Base-by-base conservation (phyloP, 2,797 vertebrate genomes). In the Crax fasciolata region DNA sequence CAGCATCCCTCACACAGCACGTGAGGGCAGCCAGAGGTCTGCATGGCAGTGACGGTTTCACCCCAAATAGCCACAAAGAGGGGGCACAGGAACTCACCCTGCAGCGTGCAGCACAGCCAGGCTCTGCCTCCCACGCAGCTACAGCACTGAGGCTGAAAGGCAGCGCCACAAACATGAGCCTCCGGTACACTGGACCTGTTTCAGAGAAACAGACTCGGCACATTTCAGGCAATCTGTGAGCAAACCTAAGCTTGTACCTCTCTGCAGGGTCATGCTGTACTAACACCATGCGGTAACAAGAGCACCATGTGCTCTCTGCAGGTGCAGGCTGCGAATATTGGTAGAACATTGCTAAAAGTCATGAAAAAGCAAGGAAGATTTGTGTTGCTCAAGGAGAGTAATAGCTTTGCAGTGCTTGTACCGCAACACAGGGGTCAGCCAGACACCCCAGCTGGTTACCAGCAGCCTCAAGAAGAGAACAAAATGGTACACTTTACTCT, bases 141-240 rank as follows among this genome's bases (percentile, higher is more conserved):
- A 49, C 38, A 63, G n/a, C 3, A 24, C 46, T 61, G 76, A 57
- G 28, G 58, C 14, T 78, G 73, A 83, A 86, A 62, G 8, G 16
- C 41, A 35, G 54, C 35, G 21, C 55, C 0, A 2, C 62, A 72
- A 51, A 52, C 9, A 24, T 21, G 27, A 78, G n/a, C 46, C 73
- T 83, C 46, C 58, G 72, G 38, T 21, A 48, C 41, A 57, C 68
- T 58, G 80, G 48, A 82, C 62, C 48, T 75, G 28, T 13, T 6
- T 54, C 72, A 89, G 58, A 80, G 72, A 68, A 85, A 78, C 16
- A 80, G 44, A 48, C 21, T 52, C 32, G 13, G 71, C 28, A 48
- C 25, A 32, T 92, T 94, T 81, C 67, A 79, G 62, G 39, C 70
- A 30, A 85, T 58, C 67, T 94, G 72, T 82, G 84, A 89, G 71